A percentile compares a stretch with the other conserved stretches of the same genome.
Evolutionary conservation across 2,113 vertebrate genomes (phyloP).

Genomic region (Dendrocopos noguchii): DNA sequence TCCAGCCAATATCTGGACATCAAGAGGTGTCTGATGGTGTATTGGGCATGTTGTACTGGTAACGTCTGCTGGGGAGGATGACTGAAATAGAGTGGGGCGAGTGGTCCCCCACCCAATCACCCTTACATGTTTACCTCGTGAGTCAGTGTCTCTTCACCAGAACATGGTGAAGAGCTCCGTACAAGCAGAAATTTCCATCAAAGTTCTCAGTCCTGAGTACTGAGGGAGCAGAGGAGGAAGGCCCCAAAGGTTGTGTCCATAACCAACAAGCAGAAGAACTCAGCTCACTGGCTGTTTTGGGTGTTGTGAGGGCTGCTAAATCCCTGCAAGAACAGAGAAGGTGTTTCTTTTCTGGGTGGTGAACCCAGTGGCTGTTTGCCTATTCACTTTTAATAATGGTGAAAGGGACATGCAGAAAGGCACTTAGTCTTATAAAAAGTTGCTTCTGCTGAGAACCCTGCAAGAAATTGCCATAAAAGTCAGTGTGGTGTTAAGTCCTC

Average conservation of each 20-base stretch:
- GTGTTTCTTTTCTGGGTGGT: background rate
- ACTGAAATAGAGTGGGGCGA: background rate
- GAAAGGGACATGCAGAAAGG: background rate
- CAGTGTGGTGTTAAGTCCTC: background rate
- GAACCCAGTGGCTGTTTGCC: background rate
- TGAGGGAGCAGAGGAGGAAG: background rate
- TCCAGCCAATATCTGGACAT: background rate
- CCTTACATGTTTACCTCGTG: fast-evolving
- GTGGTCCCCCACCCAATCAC: too few species aligned
- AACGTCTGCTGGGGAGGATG: background rate
- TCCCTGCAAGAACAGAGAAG: background rate
- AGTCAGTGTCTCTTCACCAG: background rate
- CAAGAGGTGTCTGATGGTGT: fast-evolving
- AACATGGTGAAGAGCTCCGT: fast-evolving
- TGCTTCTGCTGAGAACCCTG: background rate
- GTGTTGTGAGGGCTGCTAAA: background rate
- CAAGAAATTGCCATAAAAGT: slow-evolving; percentile 32
- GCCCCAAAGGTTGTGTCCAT: background rate
- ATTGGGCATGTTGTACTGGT: background rate
- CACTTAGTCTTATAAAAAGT: background rate
- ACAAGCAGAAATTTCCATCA: background rate
- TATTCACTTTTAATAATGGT: background rate
- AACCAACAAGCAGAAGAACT: background rate
- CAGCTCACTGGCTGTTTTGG: fast-evolving
- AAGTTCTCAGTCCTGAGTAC: background rate